A percentile compares a stretch with the other conserved stretches of the same genome.
Evolutionary conservation across 2,888 invertebrate species (phyloP).

Genomic region (Brenthis hecate): DNA sequence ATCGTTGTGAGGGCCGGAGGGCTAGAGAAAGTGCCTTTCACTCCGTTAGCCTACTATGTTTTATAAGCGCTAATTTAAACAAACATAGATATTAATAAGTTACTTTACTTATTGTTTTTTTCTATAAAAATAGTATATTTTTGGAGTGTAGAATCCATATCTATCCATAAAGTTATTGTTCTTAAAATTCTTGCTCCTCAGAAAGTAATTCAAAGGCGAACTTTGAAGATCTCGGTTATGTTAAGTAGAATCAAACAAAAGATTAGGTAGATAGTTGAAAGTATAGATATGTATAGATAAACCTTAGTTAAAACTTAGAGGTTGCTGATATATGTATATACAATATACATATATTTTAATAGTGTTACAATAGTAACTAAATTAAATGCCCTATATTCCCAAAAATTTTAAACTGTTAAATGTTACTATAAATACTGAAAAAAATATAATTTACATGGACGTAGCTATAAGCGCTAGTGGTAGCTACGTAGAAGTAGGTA

Average conservation of each 20-base stretch:
- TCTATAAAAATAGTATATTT: not conserved
- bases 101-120: not conserved
- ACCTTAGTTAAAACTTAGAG: not conserved
- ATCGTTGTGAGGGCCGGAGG: constrained; percentile 72
- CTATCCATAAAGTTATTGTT: not conserved
- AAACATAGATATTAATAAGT: constrained; percentile 50
- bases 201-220: constrained; percentile 20
- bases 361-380: too few species aligned
- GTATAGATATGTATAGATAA: constrained; percentile 39
- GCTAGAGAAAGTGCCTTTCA: constrained; percentile 81
- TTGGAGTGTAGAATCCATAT: not conserved
- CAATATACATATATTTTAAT: not conserved
- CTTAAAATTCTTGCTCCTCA: not conserved
- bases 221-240: constrained; percentile 19
- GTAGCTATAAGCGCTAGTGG: too few species aligned
- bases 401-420: too few species aligned
- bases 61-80: constrained; percentile 64
- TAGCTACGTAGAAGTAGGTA: too few species aligned
- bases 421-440: too few species aligned
- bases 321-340: not conserved
- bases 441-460: too few species aligned
- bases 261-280: constrained; percentile 24
- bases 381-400: too few species aligned
- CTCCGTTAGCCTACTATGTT: constrained; percentile 59
- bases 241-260: constrained; percentile 25